phyloP scores from a whole-genome alignment of 1,140 invertebrate species.

The Limonius californicus region DNA sequence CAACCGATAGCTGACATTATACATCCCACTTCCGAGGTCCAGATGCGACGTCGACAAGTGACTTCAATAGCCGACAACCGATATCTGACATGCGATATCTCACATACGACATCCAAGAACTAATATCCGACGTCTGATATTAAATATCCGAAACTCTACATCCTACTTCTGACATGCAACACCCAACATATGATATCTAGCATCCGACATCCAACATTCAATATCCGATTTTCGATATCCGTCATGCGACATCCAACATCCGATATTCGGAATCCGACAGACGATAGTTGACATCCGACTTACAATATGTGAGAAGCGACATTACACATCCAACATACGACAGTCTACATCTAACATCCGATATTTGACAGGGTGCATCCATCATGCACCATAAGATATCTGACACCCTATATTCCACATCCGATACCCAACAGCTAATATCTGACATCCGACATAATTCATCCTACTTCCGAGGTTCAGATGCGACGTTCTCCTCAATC shows the following conservation, averaged over 20 bases:
- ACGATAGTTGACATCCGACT: background rate
- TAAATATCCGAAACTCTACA: background rate
- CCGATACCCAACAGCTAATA: too few relatives aligned
- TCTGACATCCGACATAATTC: too few relatives aligned
- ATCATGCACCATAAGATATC: too few relatives aligned
- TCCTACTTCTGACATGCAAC: background rate
- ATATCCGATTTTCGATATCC: background rate
- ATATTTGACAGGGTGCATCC: too few relatives aligned
- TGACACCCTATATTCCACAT: too few relatives aligned
- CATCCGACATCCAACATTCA: background rate
- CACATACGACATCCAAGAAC: background rate
- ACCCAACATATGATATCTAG: too few relatives aligned
- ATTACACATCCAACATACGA: background rate
- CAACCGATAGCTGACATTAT: too few relatives aligned
- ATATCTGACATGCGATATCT: background rate
- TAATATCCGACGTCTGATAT: background rate
- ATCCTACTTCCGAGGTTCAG: too few relatives aligned
- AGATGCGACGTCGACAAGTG: too few relatives aligned
- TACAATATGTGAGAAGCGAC: background rate
- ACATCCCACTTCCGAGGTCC: too few relatives aligned
- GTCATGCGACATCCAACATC: background rate
- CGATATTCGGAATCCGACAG: background rate
- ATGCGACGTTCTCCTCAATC: too few relatives aligned
- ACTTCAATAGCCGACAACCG: background rate
- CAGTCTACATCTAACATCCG: too few relatives aligned